Evolutionary conservation across 92 coral and sea anemone genomes (phyloP).

Genomic region (Phenganax marumi): DNA sequence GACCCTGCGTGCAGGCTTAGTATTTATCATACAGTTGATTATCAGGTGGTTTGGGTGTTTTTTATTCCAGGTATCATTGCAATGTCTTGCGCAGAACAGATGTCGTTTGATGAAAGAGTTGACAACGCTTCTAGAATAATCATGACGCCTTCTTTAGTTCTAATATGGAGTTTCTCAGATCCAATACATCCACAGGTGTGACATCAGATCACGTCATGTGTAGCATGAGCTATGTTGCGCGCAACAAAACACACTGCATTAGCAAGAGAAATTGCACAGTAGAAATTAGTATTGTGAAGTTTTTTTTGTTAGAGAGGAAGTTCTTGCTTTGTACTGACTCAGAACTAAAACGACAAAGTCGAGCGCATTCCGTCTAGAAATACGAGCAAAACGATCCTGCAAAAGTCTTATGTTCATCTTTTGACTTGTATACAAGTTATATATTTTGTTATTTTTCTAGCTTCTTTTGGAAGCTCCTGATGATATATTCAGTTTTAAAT

Average conservation of each 20-base stretch:
- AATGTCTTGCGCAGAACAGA: constrained; percentile 87
- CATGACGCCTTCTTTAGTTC: constrained; percentile 93
- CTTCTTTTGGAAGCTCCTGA: constrained; percentile 94
- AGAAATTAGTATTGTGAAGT: too few species aligned
- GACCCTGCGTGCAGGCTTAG: neutral
- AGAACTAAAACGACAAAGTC: too few species aligned
- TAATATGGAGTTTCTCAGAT: constrained; percentile 98
- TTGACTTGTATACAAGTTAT: too few species aligned
- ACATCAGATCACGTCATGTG: neutral
- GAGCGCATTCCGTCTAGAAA: too few species aligned
- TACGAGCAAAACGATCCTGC: too few species aligned
- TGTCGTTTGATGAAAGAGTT: constrained; percentile 93
- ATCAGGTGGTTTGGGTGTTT: neutral
- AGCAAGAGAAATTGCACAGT: neutral
- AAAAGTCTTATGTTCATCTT: too few species aligned
- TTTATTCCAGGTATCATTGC: constrained; percentile 79
- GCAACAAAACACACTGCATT: neutral
- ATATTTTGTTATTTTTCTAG: constrained; percentile 40
- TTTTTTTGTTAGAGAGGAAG: too few species aligned
- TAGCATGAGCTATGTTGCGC: neutral
- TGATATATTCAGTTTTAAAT: constrained; percentile 86
- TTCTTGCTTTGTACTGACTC: too few species aligned
- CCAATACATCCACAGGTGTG: constrained; percentile 94
- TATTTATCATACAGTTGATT: too few species aligned
- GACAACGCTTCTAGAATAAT: constrained; percentile 88